Evolutionary conservation across 2,888 invertebrate species (phyloP).

Genomic region (Orthosia cruda): DNA sequence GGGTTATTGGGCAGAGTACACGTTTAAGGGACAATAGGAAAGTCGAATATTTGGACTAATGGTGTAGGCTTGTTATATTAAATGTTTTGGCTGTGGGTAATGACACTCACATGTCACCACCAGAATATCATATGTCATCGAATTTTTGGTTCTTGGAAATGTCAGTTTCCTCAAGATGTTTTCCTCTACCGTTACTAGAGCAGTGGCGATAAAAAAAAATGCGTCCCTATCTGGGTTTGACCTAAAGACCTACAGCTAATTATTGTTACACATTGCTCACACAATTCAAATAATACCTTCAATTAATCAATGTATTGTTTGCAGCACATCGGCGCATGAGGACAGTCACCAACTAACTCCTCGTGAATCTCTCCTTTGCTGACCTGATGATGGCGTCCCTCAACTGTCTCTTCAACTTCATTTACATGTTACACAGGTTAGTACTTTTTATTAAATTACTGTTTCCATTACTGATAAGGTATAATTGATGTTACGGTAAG

Average conservation of each 20-base stretch:
- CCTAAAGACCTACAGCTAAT: too few relatives aligned
- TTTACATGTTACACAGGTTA: constrained; percentile 96
- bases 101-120: neutral
- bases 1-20: neutral
- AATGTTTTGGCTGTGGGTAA: neutral
- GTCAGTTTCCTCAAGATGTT: too few relatives aligned
- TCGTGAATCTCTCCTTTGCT: constrained; percentile 97
- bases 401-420: constrained; percentile 97
- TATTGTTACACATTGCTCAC: too few relatives aligned
- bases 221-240: neutral
- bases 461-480: too few relatives aligned
- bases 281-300: too few relatives aligned
- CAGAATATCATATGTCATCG: neutral
- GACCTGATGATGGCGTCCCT: constrained; percentile 97
- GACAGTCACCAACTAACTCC: constrained; percentile 98
- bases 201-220: neutral
- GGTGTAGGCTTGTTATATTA: neutral
- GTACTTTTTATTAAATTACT: constrained; percentile 9
- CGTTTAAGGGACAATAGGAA: neutral
- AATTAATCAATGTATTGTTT: constrained; percentile 69
- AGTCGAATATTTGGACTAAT: neutral
- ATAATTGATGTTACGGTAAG: too few relatives aligned
- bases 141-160: neutral
- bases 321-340: constrained; percentile 96
- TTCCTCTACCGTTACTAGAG: neutral